Evolutionary conservation across 2,797 vertebrate species (phyloP).

Genomic region (Trachops cirrhosus): DNA sequence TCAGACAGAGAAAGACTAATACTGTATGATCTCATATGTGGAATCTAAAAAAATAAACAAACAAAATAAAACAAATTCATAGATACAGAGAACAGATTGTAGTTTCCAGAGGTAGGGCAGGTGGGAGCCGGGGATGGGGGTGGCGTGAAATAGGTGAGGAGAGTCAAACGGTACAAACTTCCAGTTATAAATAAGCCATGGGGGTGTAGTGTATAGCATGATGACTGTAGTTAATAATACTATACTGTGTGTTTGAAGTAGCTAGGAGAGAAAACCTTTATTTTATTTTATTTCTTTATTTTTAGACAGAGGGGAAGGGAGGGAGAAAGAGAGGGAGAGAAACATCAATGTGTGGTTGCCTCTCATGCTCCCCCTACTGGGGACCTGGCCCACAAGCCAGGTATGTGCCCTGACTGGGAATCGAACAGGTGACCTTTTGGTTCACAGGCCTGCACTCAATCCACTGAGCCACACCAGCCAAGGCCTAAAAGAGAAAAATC

Average conservation of each 20-base stretch:
- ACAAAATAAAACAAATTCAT: neutral
- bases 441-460: no score
- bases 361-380: no score
- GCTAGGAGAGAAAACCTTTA: neutral
- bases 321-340: no score
- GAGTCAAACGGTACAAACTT: neutral
- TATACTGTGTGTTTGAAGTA: neutral
- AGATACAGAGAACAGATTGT: neutral
- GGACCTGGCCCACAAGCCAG: no score
- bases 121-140: neutral
- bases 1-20: neutral
- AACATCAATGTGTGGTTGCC: no score
- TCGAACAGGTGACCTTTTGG: no score
- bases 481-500: neutral
- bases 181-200: neutral
- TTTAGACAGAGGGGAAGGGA: no score
- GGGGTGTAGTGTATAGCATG: neutral
- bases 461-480: no score
- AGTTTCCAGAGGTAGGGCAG: neutral
- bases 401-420: no score
- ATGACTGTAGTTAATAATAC: neutral
- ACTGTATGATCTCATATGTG: neutral
- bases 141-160: neutral
- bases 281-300: no score
- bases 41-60: neutral